Evolutionary conservation across 2,888 invertebrate genomes (phyloP), one percentile per base, ranked within the genome.

Genomic region (Allolobophora icterica): DNA sequence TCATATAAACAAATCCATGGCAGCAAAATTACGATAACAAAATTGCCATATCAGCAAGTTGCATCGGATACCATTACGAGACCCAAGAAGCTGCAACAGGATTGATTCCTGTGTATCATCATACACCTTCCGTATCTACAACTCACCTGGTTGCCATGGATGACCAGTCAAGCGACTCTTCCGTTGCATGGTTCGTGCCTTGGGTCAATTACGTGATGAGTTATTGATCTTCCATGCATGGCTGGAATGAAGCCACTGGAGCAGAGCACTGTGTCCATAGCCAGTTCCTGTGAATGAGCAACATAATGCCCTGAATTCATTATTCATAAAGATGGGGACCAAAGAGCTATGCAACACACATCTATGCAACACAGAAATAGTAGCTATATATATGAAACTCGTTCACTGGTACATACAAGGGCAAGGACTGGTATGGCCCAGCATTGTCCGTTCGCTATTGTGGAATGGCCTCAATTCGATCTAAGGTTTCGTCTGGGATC

Each of bases 221-320:
- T 71, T 71, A 71, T 71, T 71, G 71, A 71, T 71, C 71, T 71
- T 71, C 71, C 71, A 71, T n/a, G 71, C 71, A 71, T 71, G 71
- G 71, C 71, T 71, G 71, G 71, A 13, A 71, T 71, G 71, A 71
- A 71, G 71, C 71, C 71, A 13, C 30, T 71, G 71, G 11, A 71
- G n/a, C 71, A n/a, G 6, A 71, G n/a, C 71, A n/a, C 71, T 8
- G 71, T n/a, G 0, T n/a, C 71, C 11, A 5, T n/a, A 71, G 71
- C 71, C 71, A 71, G 30, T 1, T 30, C 11, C 71, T 71, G 1
- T n/a, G 71, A 13, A 71, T n/a, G n/a, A 71, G 30, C 1, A 71
- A 30, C 30, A 71, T n/a, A 8, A 71, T n/a, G 71, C 24, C 52
- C 24, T 19, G n/a, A 71, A 30, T 71, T n/a, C 71, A 71, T 71